Conservation (phyloP, 2,113 vertebrate genomes). For the Gallinago jamesoni region DNA sequence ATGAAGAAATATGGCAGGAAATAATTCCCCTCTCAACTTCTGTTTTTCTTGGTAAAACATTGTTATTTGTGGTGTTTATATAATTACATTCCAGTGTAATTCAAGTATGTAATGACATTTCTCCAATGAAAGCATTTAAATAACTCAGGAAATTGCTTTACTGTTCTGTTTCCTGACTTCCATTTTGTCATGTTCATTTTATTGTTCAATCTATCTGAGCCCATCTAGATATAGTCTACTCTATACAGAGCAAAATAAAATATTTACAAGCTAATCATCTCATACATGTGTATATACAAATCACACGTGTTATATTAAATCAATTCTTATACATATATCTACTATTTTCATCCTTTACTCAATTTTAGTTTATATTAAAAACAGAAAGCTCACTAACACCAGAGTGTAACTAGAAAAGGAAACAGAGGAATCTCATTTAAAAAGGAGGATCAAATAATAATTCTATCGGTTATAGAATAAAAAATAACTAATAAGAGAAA, state of each 20-base stretch:
- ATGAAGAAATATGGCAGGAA: conserved; percentile 67
- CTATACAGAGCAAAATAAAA: conserved; percentile 41
- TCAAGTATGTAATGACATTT: conserved; percentile 80
- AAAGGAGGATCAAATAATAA: neutral
- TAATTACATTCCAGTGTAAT: conserved; percentile 75
- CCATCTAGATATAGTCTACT: conserved; percentile 59
- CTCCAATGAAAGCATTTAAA: conserved; percentile 77
- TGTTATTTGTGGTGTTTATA: conserved; percentile 70
- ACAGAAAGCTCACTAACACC: neutral
- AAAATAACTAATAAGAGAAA: neutral
- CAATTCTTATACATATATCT: neutral
- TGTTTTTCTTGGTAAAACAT: conserved; percentile 71
- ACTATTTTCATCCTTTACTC: neutral
- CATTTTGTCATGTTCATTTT: conserved; percentile 75
- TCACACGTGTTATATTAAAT: neutral
- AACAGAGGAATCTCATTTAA: neutral
- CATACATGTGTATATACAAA: neutral
- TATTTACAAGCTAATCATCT: conserved; percentile 47
- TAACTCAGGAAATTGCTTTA: conserved; percentile 80
- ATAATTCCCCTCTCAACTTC: conserved; percentile 59
- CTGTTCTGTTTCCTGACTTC: conserved; percentile 75
- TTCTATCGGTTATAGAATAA: neutral
- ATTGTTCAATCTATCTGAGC: conserved; percentile 71
- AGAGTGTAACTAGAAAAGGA: neutral
- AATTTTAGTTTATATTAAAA: conserved; percentile 41